A percentile compares a stretch with the other conserved stretches of the same genome.
Conservation (phyloP, 1,140 invertebrate genomes). For the Drosophila leontia region DNA sequence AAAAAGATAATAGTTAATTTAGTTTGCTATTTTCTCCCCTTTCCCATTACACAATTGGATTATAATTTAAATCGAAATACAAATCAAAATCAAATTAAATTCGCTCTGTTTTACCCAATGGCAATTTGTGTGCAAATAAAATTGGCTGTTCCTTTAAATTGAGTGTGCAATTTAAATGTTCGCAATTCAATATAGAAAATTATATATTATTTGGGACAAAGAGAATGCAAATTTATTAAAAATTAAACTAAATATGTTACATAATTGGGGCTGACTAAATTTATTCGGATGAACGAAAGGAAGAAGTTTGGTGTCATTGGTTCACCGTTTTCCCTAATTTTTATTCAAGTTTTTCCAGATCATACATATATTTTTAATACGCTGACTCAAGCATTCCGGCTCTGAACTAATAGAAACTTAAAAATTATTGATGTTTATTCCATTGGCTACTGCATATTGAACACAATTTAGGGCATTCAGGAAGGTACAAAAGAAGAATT, state of each 20-base stretch:
- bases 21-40: neutral
- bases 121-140: conserved; percentile 18
- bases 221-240: neutral
- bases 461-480: conserved; percentile 9
- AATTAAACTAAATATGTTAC: neutral
- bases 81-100: conserved; percentile 36
- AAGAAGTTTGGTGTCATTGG: too few relatives aligned
- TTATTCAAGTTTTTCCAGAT: too few relatives aligned
- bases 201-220: neutral
- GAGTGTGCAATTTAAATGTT: neutral
- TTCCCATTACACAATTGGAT: conserved; percentile 14
- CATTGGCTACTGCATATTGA: conserved; percentile 6
- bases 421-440: neutral
- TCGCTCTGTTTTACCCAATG: neutral
- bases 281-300: neutral
- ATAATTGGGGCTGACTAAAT: neutral
- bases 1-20: conserved; percentile 6
- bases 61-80: conserved; percentile 19
- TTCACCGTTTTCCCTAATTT: too few relatives aligned
- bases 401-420: neutral
- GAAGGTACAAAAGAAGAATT: conserved; percentile 20
- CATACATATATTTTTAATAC: too few relatives aligned
- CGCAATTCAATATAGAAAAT: neutral
- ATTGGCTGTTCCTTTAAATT: neutral
- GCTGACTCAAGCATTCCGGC: too few relatives aligned